Percentiles rank a stretch among this genome's conserved stretches.
Conservation (phyloP, 1,140 invertebrate species). For the Teleogryllus occipitalis region DNA sequence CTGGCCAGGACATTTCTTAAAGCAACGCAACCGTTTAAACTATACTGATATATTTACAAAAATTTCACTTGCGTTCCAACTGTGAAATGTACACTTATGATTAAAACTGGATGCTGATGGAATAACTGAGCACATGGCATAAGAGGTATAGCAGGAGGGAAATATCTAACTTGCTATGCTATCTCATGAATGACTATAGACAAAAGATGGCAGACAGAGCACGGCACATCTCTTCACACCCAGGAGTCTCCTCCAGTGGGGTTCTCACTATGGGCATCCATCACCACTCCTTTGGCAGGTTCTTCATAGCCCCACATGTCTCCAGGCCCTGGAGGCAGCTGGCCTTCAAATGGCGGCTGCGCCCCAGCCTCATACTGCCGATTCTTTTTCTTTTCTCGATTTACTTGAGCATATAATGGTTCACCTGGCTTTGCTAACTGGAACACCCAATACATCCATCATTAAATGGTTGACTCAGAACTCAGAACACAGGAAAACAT, state of each 20-base stretch:
- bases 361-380: constrained; percentile 47
- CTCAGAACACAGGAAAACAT: not conserved
- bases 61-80: constrained; percentile 17
- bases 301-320: constrained; percentile 35
- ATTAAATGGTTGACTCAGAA: not conserved
- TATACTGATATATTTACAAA: constrained; percentile 20
- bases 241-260: constrained; percentile 47
- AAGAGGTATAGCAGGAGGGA: not conserved
- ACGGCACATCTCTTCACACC: constrained; percentile 37
- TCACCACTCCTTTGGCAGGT: constrained; percentile 34
- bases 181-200: constrained; percentile 2
- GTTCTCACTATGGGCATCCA: constrained; percentile 34
- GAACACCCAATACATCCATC: constrained; percentile 35
- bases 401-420: constrained; percentile 72
- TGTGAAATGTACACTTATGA: constrained; percentile 21
- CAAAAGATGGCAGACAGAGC: not conserved
- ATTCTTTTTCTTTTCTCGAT: constrained; percentile 68
- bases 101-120: constrained; percentile 17
- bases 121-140: constrained; percentile 8
- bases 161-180: constrained; percentile 3
- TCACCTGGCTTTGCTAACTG: constrained; percentile 51
- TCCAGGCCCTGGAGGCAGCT: constrained; percentile 26
- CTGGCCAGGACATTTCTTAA: constrained; percentile 11
- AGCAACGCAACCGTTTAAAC: constrained; percentile 19
- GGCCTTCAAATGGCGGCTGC: constrained; percentile 35